These are phyloP conservation scores for Sus cebifrons DNA, from an alignment of 2,797 vertebrate genomes.

Conservation along the genomic window DNA sequence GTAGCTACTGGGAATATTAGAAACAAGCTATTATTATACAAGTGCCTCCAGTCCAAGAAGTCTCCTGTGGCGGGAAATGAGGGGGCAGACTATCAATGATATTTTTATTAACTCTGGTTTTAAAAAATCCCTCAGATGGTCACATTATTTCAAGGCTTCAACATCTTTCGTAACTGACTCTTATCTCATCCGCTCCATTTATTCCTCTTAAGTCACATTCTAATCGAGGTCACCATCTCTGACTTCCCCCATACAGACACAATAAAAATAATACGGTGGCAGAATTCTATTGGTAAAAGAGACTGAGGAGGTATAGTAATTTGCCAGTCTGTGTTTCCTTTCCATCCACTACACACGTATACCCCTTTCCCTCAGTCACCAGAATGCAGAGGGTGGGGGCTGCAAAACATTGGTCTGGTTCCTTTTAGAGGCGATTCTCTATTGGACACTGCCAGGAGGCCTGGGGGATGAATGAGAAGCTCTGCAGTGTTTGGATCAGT, in stretches of 20 bases:
- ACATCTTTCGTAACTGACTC: conserved; percentile 68
- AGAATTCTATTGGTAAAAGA: conserved; percentile 24
- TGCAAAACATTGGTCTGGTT: conserved; percentile 68
- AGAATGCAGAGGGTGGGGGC: conserved; percentile 65
- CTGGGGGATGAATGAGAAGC: conserved; percentile 72
- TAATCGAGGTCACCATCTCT: conserved; percentile 70
- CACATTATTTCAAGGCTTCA: conserved; percentile 72
- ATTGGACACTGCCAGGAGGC: conserved; percentile 69
- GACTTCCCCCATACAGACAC: conserved; percentile 30
- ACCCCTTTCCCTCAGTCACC: conserved; percentile 51
- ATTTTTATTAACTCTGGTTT: conserved; percentile 74
- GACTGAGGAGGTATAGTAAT: not conserved
- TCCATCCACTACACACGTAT: conserved; percentile 28
- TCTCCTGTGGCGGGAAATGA: conserved; percentile 63
- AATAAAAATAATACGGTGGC: conserved; percentile 7
- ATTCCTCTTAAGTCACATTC: conserved; percentile 46
- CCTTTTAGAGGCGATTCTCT: conserved; percentile 72
- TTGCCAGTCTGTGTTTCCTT: conserved; percentile 51
- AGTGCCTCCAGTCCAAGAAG: conserved; percentile 64
- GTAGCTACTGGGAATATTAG: conserved; percentile 74
- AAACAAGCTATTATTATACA: conserved; percentile 82
- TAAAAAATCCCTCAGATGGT: conserved; percentile 47
- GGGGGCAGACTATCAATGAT: conserved; percentile 58
- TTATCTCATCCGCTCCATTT: not conserved
- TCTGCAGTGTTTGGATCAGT: conserved; percentile 73